Conservation (phyloP, 2,797 vertebrate genomes). For the Octomys mimax region DNA sequence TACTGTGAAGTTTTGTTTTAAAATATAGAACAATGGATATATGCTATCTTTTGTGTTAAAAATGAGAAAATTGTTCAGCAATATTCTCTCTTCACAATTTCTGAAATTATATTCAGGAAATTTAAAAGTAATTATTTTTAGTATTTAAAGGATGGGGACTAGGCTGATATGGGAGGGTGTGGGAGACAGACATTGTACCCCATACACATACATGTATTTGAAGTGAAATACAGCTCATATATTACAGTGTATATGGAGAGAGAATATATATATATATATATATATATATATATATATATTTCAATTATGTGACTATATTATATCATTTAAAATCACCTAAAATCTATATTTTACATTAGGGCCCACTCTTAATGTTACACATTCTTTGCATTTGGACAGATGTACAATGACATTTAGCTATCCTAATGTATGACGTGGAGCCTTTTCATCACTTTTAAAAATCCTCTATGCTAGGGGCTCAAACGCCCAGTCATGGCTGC, state of each 20-base stretch:
- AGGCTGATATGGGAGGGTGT: not conserved
- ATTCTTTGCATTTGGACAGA: not conserved
- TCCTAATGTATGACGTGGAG: not conserved
- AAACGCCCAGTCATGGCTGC: not conserved
- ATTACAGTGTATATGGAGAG: not conserved
- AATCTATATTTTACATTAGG: not conserved
- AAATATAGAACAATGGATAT: not conserved
- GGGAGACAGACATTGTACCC: not conserved
- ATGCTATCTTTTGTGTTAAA: slow-evolving; percentile 60
- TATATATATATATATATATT: not conserved
- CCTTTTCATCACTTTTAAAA: not conserved
- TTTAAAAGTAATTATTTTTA: slow-evolving; percentile 14
- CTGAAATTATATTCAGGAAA: slow-evolving; percentile 47
- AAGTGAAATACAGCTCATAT: not conserved
- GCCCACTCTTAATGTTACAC: not conserved
- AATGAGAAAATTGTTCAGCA: slow-evolving; percentile 30
- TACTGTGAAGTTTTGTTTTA: slow-evolving; percentile 18
- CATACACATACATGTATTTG: not conserved
- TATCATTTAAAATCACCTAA: not conserved
- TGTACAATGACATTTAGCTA: not conserved
- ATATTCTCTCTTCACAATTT: slow-evolving; percentile 54
- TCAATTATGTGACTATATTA: not conserved
- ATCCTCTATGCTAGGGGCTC: not conserved
- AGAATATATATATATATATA: not conserved
- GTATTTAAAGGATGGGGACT: not conserved